These are phyloP conservation scores for Phalacrocorax pelagicus DNA, from an alignment of 2,113 vertebrate genomes.

Conservation along the genomic window DNA sequence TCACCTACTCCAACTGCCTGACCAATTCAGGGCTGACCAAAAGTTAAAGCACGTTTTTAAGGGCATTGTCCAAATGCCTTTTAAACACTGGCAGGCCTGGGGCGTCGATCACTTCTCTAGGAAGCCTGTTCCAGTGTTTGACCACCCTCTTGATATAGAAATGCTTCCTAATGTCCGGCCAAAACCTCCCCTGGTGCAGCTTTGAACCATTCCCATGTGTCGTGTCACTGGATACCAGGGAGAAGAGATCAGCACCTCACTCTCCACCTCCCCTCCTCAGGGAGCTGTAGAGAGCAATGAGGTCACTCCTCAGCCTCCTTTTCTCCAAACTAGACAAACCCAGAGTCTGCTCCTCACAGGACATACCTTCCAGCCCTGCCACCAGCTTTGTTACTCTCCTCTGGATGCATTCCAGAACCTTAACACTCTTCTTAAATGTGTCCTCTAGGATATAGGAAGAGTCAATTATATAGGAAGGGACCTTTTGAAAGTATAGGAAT, in stretches of 20 bases:
- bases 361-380: neutral
- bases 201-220: fast-evolving
- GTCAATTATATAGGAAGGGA: neutral
- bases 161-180: neutral
- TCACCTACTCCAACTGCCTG: neutral
- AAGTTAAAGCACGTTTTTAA: neutral
- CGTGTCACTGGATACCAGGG: no score
- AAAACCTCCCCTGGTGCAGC: neutral
- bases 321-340: neutral
- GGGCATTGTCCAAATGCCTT: neutral
- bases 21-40: neutral
- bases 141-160: neutral
- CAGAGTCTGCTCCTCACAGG: no score
- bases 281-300: neutral
- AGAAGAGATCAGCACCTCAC: neutral
- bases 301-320: neutral
- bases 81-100: neutral
- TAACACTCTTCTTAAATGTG: neutral
- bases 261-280: neutral
- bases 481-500: neutral
- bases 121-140: neutral
- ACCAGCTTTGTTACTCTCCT: neutral
- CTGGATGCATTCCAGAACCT: neutral
- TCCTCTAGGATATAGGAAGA: neutral
- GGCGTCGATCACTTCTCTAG: no score